phyloP scores from a whole-genome alignment of 2,797 vertebrate species.

The Prunella strophiata region DNA sequence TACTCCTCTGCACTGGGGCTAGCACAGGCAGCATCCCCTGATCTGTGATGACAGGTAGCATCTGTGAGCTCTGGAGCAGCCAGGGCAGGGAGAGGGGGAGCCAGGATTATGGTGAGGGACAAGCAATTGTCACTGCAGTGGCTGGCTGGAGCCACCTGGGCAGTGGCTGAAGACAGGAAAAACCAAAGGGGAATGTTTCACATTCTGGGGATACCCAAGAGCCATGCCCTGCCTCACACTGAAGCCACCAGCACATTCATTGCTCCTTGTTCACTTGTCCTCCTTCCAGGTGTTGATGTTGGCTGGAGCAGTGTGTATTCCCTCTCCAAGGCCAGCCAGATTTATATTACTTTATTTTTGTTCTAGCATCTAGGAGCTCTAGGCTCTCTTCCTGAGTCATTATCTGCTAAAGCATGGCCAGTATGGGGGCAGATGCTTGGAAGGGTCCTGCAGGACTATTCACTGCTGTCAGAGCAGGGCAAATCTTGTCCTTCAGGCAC shows the following conservation, averaged over 20 bases:
- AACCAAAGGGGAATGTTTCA: neutral
- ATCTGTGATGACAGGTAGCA: neutral
- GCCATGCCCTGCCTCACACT: neutral
- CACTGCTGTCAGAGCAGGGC: neutral
- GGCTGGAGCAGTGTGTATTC: neutral
- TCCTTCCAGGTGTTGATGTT: neutral
- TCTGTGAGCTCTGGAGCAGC: neutral
- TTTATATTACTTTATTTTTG: neutral
- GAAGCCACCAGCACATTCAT: neutral
- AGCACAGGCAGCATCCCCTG: neutral
- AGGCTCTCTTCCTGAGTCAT: neutral
- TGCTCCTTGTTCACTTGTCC: neutral
- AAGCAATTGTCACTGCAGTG: rapidly evolving
- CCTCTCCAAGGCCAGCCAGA: neutral
- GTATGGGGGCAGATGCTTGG: neutral
- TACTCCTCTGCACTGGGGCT: neutral
- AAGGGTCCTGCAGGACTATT: neutral
- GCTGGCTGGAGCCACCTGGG: neutral
- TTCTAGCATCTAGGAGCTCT: neutral
- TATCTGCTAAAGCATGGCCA: slow-evolving; percentile 10
- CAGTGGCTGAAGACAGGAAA: neutral
- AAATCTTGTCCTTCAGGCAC: neutral
- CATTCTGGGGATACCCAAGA: neutral
- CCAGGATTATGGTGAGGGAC: neutral
- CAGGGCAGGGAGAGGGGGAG: neutral